A percentile compares a stretch with the other conserved stretches of the same genome.
phyloP scores from a whole-genome alignment of 2,797 vertebrate genomes.

The Bryconaethiops microstoma region DNA sequence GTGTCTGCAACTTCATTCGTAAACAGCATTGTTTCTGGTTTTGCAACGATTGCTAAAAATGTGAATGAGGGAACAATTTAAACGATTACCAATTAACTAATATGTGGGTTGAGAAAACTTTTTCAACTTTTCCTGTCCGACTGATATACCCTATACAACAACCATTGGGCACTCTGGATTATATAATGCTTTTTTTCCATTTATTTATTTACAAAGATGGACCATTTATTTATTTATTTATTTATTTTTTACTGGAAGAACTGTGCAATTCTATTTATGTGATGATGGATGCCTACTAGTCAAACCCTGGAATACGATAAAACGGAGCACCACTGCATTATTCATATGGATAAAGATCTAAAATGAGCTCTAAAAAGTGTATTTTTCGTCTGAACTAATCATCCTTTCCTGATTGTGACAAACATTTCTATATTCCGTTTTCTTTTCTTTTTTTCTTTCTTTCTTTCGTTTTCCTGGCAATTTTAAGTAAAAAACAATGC shows the following conservation, averaged over 20 bases:
- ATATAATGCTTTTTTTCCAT: neutral
- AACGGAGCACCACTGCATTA: neutral
- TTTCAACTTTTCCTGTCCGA: slow-evolving; percentile 7
- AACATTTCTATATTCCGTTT: neutral
- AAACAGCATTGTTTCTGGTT: slow-evolving; percentile 65
- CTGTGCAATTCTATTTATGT: neutral
- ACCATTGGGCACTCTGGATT: slow-evolving; percentile 20
- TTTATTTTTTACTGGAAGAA: slow-evolving; percentile 20
- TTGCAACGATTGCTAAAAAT: slow-evolving; percentile 62
- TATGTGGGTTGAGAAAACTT: slow-evolving; percentile 43
- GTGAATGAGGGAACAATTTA: slow-evolving; percentile 43
- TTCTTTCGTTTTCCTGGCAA: too few species aligned
- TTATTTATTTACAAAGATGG: neutral
- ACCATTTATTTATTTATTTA: neutral
- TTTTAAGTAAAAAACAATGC: too few species aligned
- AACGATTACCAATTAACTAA: slow-evolving; percentile 71
- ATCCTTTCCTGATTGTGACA: neutral
- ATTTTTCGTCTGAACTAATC: neutral
- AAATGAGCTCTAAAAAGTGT: neutral
- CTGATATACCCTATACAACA: neutral
- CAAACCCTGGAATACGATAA: slow-evolving; percentile 4
- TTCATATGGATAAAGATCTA: too few species aligned
- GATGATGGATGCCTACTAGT: slow-evolving; percentile 6
- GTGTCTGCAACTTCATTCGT: slow-evolving; percentile 83
- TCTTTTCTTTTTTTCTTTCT: too few species aligned